These are phyloP conservation scores for Hoplostethus atlanticus DNA, from an alignment of 2,797 vertebrate genomes.

Conservation along the genomic window DNA sequence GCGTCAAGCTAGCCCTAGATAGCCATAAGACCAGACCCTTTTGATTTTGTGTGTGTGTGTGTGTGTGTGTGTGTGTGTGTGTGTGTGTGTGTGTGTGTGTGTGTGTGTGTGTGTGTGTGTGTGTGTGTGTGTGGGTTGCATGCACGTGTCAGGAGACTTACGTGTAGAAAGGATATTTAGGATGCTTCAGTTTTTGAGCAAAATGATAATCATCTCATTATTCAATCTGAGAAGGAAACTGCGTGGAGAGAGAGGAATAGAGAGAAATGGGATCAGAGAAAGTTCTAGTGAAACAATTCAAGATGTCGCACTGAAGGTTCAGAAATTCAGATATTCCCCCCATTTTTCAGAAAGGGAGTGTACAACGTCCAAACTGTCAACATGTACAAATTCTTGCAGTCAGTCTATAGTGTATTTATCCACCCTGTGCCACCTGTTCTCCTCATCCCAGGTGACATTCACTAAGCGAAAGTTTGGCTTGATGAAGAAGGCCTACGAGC, in stretches of 20 bases:
- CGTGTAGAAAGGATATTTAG: neutral
- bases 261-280: neutral
- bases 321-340: neutral
- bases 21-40: no score
- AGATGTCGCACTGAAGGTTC: neutral
- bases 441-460: slow-evolving; percentile 89
- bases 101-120: no score
- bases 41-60: no score
- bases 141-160: neutral
- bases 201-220: slow-evolving; percentile 3
- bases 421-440: neutral
- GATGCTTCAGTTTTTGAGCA: slow-evolving; percentile 8
- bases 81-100: neutral
- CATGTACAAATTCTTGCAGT: neutral
- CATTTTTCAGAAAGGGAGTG: neutral
- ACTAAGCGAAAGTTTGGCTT: slow-evolving; percentile 96
- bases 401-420: neutral
- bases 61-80: no score
- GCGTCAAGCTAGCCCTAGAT: no score
- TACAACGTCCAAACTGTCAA: neutral
- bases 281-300: neutral
- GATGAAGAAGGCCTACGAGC: slow-evolving; percentile 98
- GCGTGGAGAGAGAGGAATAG: neutral
- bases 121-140: neutral
- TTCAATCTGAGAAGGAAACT: neutral